Conservation (phyloP, 2,888 invertebrate species). For the Agriopis leucophaearia region DNA sequence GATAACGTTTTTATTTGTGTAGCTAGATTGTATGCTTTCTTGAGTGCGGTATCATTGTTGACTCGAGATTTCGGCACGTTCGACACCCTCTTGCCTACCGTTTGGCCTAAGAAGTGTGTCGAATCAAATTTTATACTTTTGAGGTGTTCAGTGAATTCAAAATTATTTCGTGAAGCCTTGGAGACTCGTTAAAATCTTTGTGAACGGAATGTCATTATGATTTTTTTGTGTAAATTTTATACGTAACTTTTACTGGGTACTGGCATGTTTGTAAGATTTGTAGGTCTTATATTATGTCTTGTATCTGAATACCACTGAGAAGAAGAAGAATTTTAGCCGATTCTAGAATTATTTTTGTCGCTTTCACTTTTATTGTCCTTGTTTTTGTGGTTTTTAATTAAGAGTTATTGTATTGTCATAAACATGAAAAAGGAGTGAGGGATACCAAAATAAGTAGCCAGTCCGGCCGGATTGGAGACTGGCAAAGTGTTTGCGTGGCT, state of each 20-base stretch:
- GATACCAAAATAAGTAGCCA: too few relatives aligned
- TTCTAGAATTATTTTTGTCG: too few relatives aligned
- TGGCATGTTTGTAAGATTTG: too few relatives aligned
- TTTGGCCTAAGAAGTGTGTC: conserved; percentile 35
- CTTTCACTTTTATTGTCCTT: too few relatives aligned
- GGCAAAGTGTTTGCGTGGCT: too few relatives aligned
- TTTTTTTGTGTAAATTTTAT: neutral
- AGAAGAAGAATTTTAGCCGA: too few relatives aligned
- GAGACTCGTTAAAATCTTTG: conserved; percentile 8
- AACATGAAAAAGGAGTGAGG: too few relatives aligned
- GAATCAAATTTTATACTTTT: conserved; percentile 32
- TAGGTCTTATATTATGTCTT: too few relatives aligned
- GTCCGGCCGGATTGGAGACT: too few relatives aligned
- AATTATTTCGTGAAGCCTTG: conserved; percentile 8
- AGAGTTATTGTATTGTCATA: too few relatives aligned
- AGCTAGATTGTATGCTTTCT: conserved; percentile 23
- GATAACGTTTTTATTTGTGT: conserved; percentile 45
- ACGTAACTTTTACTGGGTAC: neutral
- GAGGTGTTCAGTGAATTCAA: conserved; percentile 18
- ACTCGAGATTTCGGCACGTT: conserved; percentile 40
- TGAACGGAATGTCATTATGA: neutral
- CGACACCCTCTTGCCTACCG: conserved; percentile 33
- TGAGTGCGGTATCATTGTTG: conserved; percentile 42
- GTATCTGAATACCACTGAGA: too few relatives aligned
- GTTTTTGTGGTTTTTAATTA: too few relatives aligned